Conservation (phyloP, 2,113 vertebrate genomes). For the Toxotes chatareus region DNA sequence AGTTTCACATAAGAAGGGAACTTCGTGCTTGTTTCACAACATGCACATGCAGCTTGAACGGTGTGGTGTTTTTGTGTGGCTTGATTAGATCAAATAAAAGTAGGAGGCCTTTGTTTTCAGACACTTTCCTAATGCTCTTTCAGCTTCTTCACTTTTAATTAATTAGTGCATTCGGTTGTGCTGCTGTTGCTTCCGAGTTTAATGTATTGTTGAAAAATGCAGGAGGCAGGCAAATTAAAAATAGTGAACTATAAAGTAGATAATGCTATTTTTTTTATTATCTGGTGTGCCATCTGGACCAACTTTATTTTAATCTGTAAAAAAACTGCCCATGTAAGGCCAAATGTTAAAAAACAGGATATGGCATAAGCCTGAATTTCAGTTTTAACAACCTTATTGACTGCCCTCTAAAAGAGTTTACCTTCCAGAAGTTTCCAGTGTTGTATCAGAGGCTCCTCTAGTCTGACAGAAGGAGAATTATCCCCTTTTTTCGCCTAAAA, state of each 20-base stretch:
- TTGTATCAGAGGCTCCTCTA: not conserved
- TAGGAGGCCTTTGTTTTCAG: not conserved
- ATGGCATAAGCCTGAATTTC: not conserved
- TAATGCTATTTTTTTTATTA: conserved; percentile 16
- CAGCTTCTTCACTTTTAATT: not conserved
- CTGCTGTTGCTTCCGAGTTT: not conserved
- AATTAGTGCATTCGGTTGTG: not conserved
- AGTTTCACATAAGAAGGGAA: not conserved
- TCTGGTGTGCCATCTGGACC: conserved; percentile 3
- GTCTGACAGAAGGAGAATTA: not conserved
- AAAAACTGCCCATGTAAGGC: not conserved
- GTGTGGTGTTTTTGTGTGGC: not conserved
- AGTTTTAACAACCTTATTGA: not conserved
- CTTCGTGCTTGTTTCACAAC: not conserved
- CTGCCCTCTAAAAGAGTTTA: not conserved
- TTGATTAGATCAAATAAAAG: not conserved
- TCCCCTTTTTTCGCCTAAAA: not conserved
- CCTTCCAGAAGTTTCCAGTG: not conserved
- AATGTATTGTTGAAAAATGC: not conserved
- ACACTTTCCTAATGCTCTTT: conserved; percentile 7
- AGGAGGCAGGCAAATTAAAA: not conserved
- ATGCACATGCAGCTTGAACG: not conserved
- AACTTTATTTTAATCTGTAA: not conserved
- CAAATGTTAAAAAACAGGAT: not conserved
- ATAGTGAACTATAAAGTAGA: conserved; percentile 14